Evolutionary conservation across 2,113 vertebrate species (phyloP), one percentile per base, ranked within the genome.

Genomic region (Eidolon helvum): DNA sequence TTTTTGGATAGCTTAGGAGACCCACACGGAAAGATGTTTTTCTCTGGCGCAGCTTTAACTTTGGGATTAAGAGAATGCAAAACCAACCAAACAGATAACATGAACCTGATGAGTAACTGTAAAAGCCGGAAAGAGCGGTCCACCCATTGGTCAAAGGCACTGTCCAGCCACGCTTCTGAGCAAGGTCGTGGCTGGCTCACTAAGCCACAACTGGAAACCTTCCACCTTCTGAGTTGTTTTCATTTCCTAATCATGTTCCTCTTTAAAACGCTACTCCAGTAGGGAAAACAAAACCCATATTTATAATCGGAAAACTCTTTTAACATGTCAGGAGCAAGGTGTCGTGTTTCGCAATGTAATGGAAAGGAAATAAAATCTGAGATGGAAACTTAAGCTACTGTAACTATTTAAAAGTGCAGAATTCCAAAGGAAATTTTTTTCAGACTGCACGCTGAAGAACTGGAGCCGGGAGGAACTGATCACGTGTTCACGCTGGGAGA

Each of bases 381-480:
- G 83, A 53, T 80, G 79, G 68, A 85, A 80, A 91, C 57, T 84
- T 93, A 80, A 97, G 92, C 10, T 24, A 4, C 90, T 87, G 68
- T 92, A 79, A 87, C 30, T 88, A 74, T 87, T 98, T 98, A 98
- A 98, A 98, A 98, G 98, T 97, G 77, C 97, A n/a, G 96, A 96
- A 97, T 98, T 98, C 96, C 77, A 98, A 92, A 94, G 95, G 74
- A 30, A 69, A 82, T 91, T 78, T 96, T 95, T 79, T 79, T 86
- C 97, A 87, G 63, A 96, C 90, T 28, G 80, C 38, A 35, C 95
- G 98, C 96, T 87, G 98, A 97, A 98, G 98, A 97, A 96, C 84
- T 97, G 90, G 96, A 97, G 97, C 96, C 98, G 96, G 91, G 88
- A 97, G 90, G 97, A 90, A 94, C 40, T 95, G 55, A 86, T 97